These are phyloP conservation scores for Spatulosminthurus flaviceps DNA, from an alignment of 2,888 invertebrate species.

Conservation along the genomic window DNA sequence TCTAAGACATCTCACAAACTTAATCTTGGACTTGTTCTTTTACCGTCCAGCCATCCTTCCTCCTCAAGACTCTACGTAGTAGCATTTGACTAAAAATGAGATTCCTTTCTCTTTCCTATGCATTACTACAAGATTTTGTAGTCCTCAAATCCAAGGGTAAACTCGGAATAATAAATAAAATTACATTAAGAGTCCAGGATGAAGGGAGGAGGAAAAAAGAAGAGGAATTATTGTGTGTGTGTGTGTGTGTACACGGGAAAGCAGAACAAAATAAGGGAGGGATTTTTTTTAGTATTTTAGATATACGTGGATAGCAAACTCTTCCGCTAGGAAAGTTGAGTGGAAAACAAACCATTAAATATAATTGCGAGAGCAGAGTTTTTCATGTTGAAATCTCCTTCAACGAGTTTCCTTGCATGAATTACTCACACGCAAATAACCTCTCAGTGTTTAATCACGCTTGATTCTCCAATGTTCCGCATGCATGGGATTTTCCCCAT, in stretches of 20 bases:
- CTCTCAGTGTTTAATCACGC: not conserved
- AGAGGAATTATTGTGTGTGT: too few species aligned
- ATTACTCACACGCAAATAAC: not conserved
- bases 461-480: not conserved
- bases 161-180: too few species aligned
- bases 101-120: too few species aligned
- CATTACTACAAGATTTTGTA: too few species aligned
- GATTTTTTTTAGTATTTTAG: not conserved
- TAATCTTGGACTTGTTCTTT: conserved; percentile 27
- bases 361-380: conserved; percentile 20
- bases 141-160: too few species aligned
- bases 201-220: too few species aligned
- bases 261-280: not conserved
- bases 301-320: not conserved
- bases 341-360: not conserved
- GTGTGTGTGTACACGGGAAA: too few species aligned
- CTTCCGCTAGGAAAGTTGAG: not conserved
- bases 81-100: too few species aligned
- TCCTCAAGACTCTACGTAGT: too few species aligned
- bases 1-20: conserved; percentile 32
- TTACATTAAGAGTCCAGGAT: too few species aligned
- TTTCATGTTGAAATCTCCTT: not conserved
- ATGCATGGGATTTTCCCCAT: too few species aligned
- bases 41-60: not conserved
- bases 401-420: not conserved